Evolutionary conservation across 2,888 invertebrate species (phyloP).

Genomic region (Apotomis turbidana): DNA sequence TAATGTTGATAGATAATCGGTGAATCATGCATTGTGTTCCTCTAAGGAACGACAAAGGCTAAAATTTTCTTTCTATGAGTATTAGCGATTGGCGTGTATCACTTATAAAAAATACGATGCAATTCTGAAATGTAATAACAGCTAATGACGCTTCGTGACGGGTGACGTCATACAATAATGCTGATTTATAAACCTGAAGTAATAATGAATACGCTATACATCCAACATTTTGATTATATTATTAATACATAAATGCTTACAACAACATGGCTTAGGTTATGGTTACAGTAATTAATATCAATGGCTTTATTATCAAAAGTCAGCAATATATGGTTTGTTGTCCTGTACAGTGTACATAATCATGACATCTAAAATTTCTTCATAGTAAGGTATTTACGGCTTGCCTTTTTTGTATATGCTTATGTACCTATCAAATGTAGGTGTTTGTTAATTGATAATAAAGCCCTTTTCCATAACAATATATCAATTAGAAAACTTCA

Average conservation of each 20-base stretch:
- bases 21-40: no score
- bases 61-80: no score
- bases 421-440: not conserved
- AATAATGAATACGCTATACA: constrained; percentile 26
- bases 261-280: constrained; percentile 38
- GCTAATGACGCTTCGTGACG: no score
- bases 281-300: constrained; percentile 19
- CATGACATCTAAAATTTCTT: no score
- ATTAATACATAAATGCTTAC: constrained; percentile 31
- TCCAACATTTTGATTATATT: constrained; percentile 38
- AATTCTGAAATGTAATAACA: no score
- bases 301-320: constrained; percentile 32
- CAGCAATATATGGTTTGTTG: not conserved
- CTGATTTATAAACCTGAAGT: no score
- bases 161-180: no score
- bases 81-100: no score
- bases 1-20: no score
- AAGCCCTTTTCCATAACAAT: constrained; percentile 36
- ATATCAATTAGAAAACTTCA: constrained; percentile 38
- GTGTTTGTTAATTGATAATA: constrained; percentile 24
- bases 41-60: no score
- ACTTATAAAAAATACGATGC: no score
- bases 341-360: no score
- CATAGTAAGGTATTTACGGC: not conserved
- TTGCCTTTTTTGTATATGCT: not conserved